Conservation (phyloP, 2,888 invertebrate genomes). For the Drosophila picticornis region DNA sequence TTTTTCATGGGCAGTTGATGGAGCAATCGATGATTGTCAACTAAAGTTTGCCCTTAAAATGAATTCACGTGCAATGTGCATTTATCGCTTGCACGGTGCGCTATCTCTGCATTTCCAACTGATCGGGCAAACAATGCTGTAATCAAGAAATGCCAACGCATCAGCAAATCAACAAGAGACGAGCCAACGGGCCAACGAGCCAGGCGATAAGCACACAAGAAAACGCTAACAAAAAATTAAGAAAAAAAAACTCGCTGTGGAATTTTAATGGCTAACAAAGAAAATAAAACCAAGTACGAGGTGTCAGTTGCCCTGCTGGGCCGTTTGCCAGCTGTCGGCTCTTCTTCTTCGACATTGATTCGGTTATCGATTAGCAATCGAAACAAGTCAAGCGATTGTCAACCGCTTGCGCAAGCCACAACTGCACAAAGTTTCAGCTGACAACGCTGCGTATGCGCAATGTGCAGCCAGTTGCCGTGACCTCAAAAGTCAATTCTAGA, state of each 20-base stretch:
- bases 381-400: constrained; percentile 43
- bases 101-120: constrained; percentile 36
- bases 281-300: constrained; percentile 23
- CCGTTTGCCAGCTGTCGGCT: constrained; percentile 41
- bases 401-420: constrained; percentile 55
- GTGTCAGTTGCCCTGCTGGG: constrained; percentile 60
- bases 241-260: constrained; percentile 37
- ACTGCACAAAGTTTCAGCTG: constrained; percentile 27
- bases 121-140: constrained; percentile 40
- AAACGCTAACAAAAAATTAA: constrained; percentile 7
- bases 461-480: constrained; percentile 51
- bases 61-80: constrained; percentile 7
- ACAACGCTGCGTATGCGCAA: constrained; percentile 72
- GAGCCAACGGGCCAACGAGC: too few species aligned
- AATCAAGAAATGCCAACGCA: constrained; percentile 63
- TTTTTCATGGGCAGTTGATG: not conserved
- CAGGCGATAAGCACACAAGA: constrained; percentile 46
- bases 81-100: constrained; percentile 5
- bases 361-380: constrained; percentile 42
- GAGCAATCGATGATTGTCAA: constrained; percentile 1
- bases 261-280: constrained; percentile 53
- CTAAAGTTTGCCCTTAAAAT: constrained; percentile 1
- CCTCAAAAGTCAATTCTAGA: constrained; percentile 39
- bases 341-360: constrained; percentile 16
- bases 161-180: constrained; percentile 10